These are phyloP conservation scores for Labeo catla DNA, from an alignment of 2,113 vertebrate species.

Conservation along the genomic window DNA sequence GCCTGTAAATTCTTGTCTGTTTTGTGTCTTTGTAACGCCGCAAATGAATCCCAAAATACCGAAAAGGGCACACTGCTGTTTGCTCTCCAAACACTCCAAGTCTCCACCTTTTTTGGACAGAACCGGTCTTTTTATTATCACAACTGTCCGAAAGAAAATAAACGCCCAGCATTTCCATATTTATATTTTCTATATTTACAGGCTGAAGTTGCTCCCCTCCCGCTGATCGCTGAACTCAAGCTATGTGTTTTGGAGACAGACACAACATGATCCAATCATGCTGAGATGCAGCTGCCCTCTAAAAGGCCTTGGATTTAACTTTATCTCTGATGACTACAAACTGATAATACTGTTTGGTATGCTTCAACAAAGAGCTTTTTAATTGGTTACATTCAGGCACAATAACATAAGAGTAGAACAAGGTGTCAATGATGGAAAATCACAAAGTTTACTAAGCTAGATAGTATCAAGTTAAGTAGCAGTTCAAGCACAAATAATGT, in stretches of 20 bases:
- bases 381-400: neutral
- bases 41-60: neutral
- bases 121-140: neutral
- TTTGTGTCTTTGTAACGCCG: neutral
- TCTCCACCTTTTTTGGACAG: neutral
- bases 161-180: neutral
- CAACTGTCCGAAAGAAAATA: neutral
- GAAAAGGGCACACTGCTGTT: neutral
- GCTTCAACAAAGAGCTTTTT: constrained; percentile 6
- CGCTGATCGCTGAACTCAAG: neutral
- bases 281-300: constrained; percentile 45
- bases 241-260: constrained; percentile 9
- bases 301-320: constrained; percentile 19
- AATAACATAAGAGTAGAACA: neutral
- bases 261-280: constrained; percentile 3
- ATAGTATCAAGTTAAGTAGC: neutral
- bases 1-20: neutral
- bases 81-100: neutral
- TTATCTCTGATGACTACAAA: neutral
- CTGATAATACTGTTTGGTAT: neutral
- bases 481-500: neutral
- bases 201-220: neutral
- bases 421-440: neutral
- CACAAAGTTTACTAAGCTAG: neutral
- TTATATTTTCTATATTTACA: constrained; percentile 10